Evolutionary conservation across 2,888 invertebrate species (phyloP).

Genomic region (Macrosoma leucophasiata): DNA sequence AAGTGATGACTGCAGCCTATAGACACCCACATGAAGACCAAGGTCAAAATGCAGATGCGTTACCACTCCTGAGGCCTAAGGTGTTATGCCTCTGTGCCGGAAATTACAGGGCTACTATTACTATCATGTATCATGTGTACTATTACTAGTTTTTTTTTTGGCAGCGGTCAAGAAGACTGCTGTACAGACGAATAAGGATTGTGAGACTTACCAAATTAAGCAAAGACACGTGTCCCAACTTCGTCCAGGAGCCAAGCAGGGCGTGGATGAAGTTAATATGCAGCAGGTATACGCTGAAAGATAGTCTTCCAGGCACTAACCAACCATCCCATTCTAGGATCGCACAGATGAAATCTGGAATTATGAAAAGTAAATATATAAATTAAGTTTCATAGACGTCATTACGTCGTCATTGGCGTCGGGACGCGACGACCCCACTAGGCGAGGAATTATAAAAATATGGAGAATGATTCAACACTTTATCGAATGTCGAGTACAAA

Average conservation of each 20-base stretch:
- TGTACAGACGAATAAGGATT: neutral
- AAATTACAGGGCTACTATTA: too few species aligned
- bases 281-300: conserved; percentile 23
- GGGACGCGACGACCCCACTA: too few species aligned
- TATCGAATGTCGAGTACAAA: too few species aligned
- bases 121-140: neutral
- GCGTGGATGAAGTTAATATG: conserved; percentile 19
- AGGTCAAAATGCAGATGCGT: neutral
- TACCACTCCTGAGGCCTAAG: too few species aligned
- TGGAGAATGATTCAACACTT: too few species aligned
- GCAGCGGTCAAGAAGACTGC: neutral
- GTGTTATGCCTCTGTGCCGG: too few species aligned
- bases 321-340: conserved; percentile 25
- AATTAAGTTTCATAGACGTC: too few species aligned
- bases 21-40: neutral
- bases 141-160: neutral
- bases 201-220: conserved; percentile 22
- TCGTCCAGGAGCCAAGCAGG: conserved; percentile 10
- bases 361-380: too few species aligned
- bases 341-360: conserved; percentile 2
- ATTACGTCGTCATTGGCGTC: too few species aligned
- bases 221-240: conserved; percentile 14
- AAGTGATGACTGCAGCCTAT: neutral
- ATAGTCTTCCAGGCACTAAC: conserved; percentile 24
- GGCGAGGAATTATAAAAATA: too few species aligned